Evolutionary conservation across 2,113 vertebrate species (phyloP).

Genomic region (Astatotilapia flaviijosephi): DNA sequence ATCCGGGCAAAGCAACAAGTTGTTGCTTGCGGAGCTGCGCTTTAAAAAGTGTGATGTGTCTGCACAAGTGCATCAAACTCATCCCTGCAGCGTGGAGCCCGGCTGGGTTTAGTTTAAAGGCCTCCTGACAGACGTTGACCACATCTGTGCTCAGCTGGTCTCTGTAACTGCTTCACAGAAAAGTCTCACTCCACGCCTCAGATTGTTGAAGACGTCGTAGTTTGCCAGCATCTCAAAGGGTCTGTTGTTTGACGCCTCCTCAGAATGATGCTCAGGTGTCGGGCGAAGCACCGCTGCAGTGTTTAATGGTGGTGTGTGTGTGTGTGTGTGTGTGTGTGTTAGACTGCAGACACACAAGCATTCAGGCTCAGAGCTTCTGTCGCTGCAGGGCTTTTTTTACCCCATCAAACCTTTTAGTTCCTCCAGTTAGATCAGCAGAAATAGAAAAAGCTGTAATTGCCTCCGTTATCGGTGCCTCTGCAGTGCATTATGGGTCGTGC

Average conservation of each 20-base stretch:
- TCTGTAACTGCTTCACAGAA: conserved; percentile 2
- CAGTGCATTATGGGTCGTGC: neutral
- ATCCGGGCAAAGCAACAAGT: neutral
- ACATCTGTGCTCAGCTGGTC: neutral
- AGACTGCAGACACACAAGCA: fast-evolving
- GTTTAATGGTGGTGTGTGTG: neutral
- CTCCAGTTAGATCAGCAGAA: neutral
- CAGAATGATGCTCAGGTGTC: neutral
- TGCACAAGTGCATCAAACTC: neutral
- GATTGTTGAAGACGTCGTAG: neutral
- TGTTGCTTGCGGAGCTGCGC: neutral
- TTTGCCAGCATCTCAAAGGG: neutral
- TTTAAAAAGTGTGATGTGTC: neutral
- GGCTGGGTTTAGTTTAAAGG: neutral
- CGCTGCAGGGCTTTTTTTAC: neutral
- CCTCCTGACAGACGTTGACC: neutral
- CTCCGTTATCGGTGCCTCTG: neutral
- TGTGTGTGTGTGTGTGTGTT: neutral
- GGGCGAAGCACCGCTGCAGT: neutral
- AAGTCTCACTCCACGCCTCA: neutral
- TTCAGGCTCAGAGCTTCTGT: neutral
- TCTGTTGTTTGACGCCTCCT: neutral
- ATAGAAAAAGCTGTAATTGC: neutral
- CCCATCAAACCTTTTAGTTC: neutral
- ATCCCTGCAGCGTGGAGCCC: neutral